Conservation (phyloP, 2,797 vertebrate genomes). For the Adelosebastes latens region DNA sequence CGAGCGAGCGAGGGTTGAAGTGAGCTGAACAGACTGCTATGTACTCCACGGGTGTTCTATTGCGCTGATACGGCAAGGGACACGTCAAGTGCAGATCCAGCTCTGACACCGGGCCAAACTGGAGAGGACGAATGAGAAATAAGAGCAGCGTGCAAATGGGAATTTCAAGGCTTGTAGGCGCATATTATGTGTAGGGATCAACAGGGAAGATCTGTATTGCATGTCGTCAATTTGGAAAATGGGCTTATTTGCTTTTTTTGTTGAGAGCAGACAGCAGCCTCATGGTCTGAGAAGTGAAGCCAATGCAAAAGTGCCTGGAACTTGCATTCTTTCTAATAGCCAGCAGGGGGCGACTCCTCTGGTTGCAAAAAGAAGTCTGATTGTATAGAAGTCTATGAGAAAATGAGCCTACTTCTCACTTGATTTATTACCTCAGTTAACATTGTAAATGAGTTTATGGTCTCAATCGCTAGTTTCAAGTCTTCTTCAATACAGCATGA, state of each 20-base stretch:
- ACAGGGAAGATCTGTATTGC: background rate
- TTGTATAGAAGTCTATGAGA: too few relatives aligned
- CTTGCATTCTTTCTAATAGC: fast-evolving
- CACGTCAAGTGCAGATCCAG: slow-evolving; percentile 52
- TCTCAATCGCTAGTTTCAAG: too few relatives aligned
- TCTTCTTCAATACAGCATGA: too few relatives aligned
- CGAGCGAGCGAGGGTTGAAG: slow-evolving; percentile 59
- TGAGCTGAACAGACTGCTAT: slow-evolving; percentile 57
- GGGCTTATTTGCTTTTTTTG: background rate
- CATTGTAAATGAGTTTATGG: too few relatives aligned
- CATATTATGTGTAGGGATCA: background rate
- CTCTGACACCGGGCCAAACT: slow-evolving; percentile 46
- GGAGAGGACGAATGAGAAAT: slow-evolving; percentile 19
- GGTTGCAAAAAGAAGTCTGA: too few relatives aligned
- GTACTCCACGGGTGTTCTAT: slow-evolving; percentile 73
- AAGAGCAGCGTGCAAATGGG: slow-evolving; percentile 4
- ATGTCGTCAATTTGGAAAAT: background rate
- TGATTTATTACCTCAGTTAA: too few relatives aligned
- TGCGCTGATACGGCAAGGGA: slow-evolving; percentile 77
- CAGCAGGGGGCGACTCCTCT: background rate
- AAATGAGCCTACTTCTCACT: too few relatives aligned
- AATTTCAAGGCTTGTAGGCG: background rate
- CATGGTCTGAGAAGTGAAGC: background rate
- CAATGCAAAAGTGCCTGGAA: background rate
- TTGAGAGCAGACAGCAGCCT: background rate